Conservation (phyloP, 2,797 vertebrate species). For the Brotogeris chrysoptera region DNA sequence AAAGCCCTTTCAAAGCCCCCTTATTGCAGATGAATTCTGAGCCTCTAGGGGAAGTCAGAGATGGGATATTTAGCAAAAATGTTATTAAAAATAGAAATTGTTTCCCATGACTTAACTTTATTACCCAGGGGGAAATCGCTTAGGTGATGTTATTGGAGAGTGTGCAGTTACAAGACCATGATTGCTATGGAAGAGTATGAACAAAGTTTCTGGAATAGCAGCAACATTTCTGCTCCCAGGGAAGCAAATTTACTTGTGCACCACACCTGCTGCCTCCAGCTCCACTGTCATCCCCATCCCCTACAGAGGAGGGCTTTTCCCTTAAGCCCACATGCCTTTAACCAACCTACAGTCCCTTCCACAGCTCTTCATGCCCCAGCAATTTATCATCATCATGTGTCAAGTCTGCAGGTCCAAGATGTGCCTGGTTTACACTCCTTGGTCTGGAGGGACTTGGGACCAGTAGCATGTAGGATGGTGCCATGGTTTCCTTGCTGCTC, state of each 20-base stretch:
- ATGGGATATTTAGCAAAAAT: constrained; percentile 68
- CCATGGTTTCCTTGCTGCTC: not conserved
- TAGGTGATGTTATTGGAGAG: constrained; percentile 4
- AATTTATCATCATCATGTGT: not conserved
- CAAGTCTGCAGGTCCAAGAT: not conserved
- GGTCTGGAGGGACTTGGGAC: not conserved
- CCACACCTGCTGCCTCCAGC: not conserved
- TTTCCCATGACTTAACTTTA: constrained; percentile 62
- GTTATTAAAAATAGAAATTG: constrained; percentile 68
- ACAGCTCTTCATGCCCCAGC: not conserved
- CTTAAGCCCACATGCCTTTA: accelerated
- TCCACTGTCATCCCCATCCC: not conserved
- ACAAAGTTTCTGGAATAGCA: not conserved
- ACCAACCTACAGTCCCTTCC: not conserved
- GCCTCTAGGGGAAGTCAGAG: constrained; percentile 55
- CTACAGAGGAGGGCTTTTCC: not conserved
- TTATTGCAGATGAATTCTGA: constrained; percentile 27
- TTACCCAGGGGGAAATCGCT: constrained; percentile 38
- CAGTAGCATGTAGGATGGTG: not conserved
- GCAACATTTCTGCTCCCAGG: not conserved
- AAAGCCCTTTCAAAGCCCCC: constrained; percentile 53
- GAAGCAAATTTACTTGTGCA: not conserved
- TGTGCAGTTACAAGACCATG: not conserved
- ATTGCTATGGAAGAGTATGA: not conserved
- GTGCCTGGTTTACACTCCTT: accelerated